Conservation (phyloP, 2,888 invertebrate species). For the Zelleria hepariella region DNA sequence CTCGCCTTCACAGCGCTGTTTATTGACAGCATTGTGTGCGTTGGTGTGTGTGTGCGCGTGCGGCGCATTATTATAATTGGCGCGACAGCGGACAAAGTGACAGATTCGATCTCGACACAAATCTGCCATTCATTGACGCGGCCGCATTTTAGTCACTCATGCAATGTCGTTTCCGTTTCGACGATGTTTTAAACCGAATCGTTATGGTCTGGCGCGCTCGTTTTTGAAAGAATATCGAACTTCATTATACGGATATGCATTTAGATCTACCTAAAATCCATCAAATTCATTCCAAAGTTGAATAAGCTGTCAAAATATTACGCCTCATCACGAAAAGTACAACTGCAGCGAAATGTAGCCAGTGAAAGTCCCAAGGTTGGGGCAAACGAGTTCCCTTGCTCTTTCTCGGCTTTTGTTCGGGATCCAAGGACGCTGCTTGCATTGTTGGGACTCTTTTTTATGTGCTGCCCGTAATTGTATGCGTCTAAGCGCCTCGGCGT, state of each 20-base stretch:
- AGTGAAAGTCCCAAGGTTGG: conserved; percentile 69
- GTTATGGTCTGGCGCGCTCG: neutral
- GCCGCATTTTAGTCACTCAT: conserved; percentile 20
- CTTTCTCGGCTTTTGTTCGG: conserved; percentile 69
- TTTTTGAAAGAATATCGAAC: too few relatives aligned
- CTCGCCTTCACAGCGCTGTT: conserved; percentile 46
- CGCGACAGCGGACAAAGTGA: conserved; percentile 40
- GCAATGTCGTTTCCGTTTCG: conserved; percentile 20
- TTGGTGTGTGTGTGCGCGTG: conserved; percentile 24
- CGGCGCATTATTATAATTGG: conserved; percentile 49
- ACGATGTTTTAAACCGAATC: conserved; percentile 8
- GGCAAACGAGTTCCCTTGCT: conserved; percentile 66
- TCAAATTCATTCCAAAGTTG: too few relatives aligned
- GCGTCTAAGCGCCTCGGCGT: conserved; percentile 59
- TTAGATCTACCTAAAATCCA: too few relatives aligned
- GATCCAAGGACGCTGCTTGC: conserved; percentile 62
- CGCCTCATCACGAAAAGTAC: neutral
- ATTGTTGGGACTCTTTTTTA: conserved; percentile 64
- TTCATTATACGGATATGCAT: too few relatives aligned
- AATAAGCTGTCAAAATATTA: neutral
- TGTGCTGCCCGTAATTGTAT: conserved; percentile 56
- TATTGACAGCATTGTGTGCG: neutral
- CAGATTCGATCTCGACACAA: conserved; percentile 55
- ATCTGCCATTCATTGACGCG: conserved; percentile 34
- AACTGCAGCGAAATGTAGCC: conserved; percentile 43